phyloP scores from a whole-genome alignment of 2,888 invertebrate genomes.

The Cotesia congregata region DNA sequence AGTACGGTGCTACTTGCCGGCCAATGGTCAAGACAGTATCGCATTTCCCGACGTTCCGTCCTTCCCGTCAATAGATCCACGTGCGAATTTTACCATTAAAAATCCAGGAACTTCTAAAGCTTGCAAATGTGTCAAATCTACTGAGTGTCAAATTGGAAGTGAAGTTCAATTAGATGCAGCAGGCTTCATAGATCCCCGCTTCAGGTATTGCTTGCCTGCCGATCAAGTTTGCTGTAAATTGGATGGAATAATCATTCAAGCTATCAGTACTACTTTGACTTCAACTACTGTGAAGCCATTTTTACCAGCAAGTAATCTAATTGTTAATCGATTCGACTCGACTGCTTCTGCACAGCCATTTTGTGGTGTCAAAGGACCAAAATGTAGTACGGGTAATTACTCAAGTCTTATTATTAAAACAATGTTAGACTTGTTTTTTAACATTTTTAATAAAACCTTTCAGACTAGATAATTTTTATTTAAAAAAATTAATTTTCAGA shows the following conservation, averaged over 20 bases:
- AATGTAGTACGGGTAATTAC: slow-evolving; percentile 53
- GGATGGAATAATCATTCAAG: slow-evolving; percentile 42
- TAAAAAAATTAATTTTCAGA: background rate
- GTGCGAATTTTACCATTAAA: slow-evolving; percentile 56
- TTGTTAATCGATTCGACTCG: slow-evolving; percentile 28
- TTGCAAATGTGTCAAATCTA: slow-evolving; percentile 59
- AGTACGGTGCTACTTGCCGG: slow-evolving; percentile 76
- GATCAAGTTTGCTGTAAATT: slow-evolving; percentile 64
- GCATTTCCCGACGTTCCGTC: background rate
- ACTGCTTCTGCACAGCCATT: slow-evolving; percentile 34
- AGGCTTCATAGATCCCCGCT: slow-evolving; percentile 62
- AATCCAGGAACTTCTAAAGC: slow-evolving; percentile 58
- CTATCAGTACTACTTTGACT: no score
- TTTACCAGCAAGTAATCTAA: background rate
- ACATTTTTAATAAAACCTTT: no score
- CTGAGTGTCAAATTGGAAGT: slow-evolving; percentile 55
- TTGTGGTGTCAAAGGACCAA: slow-evolving; percentile 57
- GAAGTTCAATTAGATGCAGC: slow-evolving; percentile 46
- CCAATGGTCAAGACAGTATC: slow-evolving; percentile 67
- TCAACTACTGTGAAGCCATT: background rate
- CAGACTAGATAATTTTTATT: no score
- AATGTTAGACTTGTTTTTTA: no score
- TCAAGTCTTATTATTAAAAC: background rate
- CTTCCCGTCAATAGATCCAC: slow-evolving; percentile 69
- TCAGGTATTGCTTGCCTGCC: slow-evolving; percentile 58